Base-by-base conservation (phyloP, 2,888 invertebrate species). In the Orthosia incerta region DNA sequence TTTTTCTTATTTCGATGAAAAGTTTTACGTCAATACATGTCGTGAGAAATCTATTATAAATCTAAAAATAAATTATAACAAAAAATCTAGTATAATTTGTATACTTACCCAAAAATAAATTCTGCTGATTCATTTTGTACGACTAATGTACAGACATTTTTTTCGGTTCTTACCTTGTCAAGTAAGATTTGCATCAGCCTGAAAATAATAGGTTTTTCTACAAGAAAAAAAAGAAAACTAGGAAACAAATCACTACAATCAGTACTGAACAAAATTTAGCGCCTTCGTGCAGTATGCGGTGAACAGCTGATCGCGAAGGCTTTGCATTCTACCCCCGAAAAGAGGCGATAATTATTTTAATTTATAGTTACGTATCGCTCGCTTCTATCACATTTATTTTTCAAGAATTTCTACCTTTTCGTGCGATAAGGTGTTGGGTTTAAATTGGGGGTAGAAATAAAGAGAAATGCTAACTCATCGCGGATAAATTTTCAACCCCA, bases 271-370 rank as follows among this genome's bases (percentile, higher is more conserved):
- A 81, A 55, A 70, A 84, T 71, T 62, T 82, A 84, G 50, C 71
- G 71, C 85, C 70, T 82, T 85, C 82, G 79, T 72, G 79, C 79
- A 63, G 57, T 70, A 60, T 72, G 71, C 72, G 60, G 68, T 66
- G 67, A 71, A 64, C 83, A 82, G 70, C 74, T 81, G 83, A 86
- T 85, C 78, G 81, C 66, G 76, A 74, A 80, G 86, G 89, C 90
- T 89, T 86, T 89, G 87, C 87, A 83, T 87, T 85, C 84, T 85
- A 89, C 91, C 89, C 93, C 92, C 93, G 55, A 85, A 93, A 94
- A 94, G 72, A 90, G 90, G 90, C 92, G 91, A 93, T 94, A 94
- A 94, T 94, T 94, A 95, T 94, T 94, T 94, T 93, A 94, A 94
- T 94, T 94, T 92, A 87, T 84, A 76, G 84, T 81, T 78, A 77